Conservation (phyloP, 2,888 invertebrate species). For the Gryllus longicercus region DNA sequence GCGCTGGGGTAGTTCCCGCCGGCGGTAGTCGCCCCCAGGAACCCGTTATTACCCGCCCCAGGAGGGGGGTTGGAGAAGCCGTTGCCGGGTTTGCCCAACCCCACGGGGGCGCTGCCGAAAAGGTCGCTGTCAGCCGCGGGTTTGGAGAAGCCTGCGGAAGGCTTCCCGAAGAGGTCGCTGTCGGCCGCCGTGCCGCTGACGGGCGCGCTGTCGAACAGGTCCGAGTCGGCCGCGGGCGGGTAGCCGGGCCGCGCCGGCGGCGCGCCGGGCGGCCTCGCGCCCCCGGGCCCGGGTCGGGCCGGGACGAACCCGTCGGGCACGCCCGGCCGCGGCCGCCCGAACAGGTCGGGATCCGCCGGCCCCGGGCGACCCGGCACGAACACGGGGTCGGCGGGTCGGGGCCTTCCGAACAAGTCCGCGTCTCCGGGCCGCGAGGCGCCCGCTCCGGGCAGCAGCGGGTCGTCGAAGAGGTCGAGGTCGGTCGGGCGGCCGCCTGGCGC, state of each 20-base stretch:
- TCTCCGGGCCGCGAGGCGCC: neutral
- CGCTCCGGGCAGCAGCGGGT: neutral
- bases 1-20: too few species aligned
- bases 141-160: neutral
- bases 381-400: neutral
- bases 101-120: neutral
- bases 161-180: slow-evolving; percentile 18
- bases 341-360: neutral
- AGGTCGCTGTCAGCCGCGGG: neutral
- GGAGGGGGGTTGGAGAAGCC: neutral
- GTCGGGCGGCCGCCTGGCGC: neutral
- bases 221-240: neutral
- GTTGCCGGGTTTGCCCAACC: neutral
- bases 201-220: slow-evolving; percentile 12
- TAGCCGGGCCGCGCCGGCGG: slow-evolving; percentile 22
- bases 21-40: too few species aligned
- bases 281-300: neutral
- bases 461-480: neutral
- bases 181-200: slow-evolving; percentile 18
- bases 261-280: slow-evolving; percentile 9
- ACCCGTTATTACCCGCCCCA: neutral
- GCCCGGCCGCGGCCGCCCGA: neutral
- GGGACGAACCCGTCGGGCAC: neutral
- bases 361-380: neutral
- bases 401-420: neutral